Evolutionary conservation across 2,888 invertebrate genomes (phyloP).

Genomic region (Encarsia formosa): DNA sequence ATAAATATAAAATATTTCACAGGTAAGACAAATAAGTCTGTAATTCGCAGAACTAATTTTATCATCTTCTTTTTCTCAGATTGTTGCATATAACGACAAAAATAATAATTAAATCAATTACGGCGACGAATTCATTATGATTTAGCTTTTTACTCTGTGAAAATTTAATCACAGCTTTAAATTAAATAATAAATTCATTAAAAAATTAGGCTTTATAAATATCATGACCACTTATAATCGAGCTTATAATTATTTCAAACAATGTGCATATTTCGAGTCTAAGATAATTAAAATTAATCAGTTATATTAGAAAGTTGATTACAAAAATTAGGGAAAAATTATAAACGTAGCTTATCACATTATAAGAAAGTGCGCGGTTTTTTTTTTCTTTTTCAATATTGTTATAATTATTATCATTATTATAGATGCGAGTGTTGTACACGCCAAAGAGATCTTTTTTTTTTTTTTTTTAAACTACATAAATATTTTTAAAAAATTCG

Average conservation of each 20-base stretch:
- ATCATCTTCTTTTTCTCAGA: too few relatives aligned
- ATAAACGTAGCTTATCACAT: slow-evolving; percentile 34
- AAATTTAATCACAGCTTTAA: slow-evolving; percentile 2
- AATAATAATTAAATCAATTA: too few relatives aligned
- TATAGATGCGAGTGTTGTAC: slow-evolving; percentile 9
- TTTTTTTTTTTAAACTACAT: too few relatives aligned
- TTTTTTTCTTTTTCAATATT: neutral
- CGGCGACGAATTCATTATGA: too few relatives aligned
- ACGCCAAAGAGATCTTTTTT: slow-evolving; percentile 18
- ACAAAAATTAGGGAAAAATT: slow-evolving; percentile 12
- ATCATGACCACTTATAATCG: too few relatives aligned
- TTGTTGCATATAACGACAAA: too few relatives aligned
- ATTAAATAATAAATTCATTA: slow-evolving; percentile 4
- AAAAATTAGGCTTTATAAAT: too few relatives aligned
- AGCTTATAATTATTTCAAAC: too few relatives aligned
- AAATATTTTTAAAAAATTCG: too few relatives aligned
- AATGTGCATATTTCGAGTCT: too few relatives aligned
- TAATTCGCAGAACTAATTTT: too few relatives aligned
- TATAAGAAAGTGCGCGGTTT: slow-evolving; percentile 20
- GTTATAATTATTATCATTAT: slow-evolving; percentile 1
- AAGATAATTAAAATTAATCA: slow-evolving; percentile 11
- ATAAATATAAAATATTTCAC: slow-evolving; percentile 27
- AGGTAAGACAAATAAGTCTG: slow-evolving; percentile 17
- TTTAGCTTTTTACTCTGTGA: too few relatives aligned
- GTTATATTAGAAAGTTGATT: slow-evolving; percentile 2